Evolutionary conservation across 1,140 invertebrate species (phyloP).

Genomic region (Phenacoccus solenopsis): DNA sequence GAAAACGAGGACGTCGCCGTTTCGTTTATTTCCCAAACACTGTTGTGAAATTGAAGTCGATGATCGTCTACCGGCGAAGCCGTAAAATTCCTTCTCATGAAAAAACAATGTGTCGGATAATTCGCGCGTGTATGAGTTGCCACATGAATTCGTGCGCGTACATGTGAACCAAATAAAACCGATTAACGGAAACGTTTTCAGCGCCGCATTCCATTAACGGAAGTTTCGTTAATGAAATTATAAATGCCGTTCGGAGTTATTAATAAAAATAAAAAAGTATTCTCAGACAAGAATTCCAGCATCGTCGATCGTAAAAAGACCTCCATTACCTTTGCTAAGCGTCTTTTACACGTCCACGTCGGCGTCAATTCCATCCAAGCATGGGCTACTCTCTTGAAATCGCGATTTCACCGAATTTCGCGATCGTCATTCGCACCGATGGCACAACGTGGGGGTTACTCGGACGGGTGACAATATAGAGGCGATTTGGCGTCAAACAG

Average conservation of each 20-base stretch:
- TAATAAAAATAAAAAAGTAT: neutral
- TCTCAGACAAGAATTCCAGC: neutral
- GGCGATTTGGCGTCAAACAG: too few species aligned
- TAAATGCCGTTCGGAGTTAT: neutral
- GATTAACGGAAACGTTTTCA: neutral
- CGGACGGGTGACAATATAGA: too few species aligned
- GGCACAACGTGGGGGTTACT: too few species aligned
- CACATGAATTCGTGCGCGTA: neutral
- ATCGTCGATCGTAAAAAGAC: neutral
- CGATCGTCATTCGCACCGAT: too few species aligned
- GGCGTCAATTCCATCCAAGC: too few species aligned
- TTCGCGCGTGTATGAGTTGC: neutral
- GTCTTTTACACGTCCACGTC: neutral
- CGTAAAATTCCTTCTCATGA: neutral
- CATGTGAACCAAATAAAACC: conserved; percentile 1
- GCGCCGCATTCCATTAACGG: neutral
- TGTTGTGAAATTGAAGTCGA: conserved; percentile 1
- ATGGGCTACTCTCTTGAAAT: too few species aligned
- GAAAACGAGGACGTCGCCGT: neutral
- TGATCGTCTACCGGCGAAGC: neutral
- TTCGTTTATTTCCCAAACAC: neutral
- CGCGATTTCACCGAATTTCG: too few species aligned
- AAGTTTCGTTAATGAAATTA: neutral
- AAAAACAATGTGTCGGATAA: conserved; percentile 1
- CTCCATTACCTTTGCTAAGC: neutral